phyloP scores from a whole-genome alignment of 2,113 vertebrate genomes.

The Mesoclemmys tuberculata region DNA sequence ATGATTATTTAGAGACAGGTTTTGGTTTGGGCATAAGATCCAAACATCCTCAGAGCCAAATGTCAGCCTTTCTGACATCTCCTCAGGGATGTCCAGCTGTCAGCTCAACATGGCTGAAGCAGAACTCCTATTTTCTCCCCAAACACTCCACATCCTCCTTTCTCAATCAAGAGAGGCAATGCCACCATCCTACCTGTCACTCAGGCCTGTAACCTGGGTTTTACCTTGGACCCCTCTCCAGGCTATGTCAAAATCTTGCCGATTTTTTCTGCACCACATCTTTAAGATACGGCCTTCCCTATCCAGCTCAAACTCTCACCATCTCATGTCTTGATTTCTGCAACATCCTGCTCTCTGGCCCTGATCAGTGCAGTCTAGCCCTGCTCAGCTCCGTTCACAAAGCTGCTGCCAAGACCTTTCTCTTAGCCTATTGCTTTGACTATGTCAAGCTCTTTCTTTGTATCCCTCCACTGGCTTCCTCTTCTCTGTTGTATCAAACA shows the following conservation, averaged over 20 bases:
- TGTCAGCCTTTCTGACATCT: not conserved
- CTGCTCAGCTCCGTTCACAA: not conserved
- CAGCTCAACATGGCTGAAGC: not conserved
- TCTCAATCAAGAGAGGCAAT: too few relatives aligned
- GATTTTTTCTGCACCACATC: not conserved
- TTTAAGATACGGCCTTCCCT: not conserved
- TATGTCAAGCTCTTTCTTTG: not conserved
- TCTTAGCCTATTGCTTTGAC: not conserved
- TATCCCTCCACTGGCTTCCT: not conserved
- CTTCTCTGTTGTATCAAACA: not conserved
- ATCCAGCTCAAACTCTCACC: not conserved
- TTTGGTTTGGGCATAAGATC: too few relatives aligned
- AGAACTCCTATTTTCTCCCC: not conserved
- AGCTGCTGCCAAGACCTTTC: not conserved
- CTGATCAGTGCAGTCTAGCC: not conserved
- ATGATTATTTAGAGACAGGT: not conserved
- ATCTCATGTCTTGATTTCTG: not conserved
- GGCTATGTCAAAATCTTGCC: not conserved
- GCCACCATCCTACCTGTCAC: not conserved
- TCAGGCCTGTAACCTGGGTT: not conserved
- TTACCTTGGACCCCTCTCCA: not conserved
- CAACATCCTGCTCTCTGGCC: not conserved
- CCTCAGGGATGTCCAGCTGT: not conserved
- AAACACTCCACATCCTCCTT: not conserved
- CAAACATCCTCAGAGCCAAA: not conserved